Evolutionary conservation across 2,888 invertebrate genomes (phyloP).

Genomic region (Augochlorella aurata): DNA sequence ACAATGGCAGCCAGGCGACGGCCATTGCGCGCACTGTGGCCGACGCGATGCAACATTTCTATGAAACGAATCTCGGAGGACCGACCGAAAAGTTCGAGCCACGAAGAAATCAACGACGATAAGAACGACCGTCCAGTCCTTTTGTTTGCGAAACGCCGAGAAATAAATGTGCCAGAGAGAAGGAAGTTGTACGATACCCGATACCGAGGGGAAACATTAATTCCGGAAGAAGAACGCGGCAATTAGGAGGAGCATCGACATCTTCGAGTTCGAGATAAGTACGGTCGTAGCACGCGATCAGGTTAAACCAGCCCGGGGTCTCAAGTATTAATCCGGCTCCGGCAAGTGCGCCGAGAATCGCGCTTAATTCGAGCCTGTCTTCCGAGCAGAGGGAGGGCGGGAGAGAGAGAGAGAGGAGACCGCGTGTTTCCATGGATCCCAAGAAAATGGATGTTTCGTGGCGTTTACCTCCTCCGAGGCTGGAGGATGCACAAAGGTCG

Average conservation of each 20-base stretch:
- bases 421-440: slow-evolving; percentile 20
- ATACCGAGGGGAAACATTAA: background rate
- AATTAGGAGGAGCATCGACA: slow-evolving; percentile 10
- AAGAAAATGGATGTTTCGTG: slow-evolving; percentile 48
- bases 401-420: no score
- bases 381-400: background rate
- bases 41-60: background rate
- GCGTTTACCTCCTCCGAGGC: slow-evolving; percentile 13
- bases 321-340: slow-evolving; percentile 29
- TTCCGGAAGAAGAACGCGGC: background rate
- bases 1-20: background rate
- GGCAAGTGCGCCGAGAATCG: slow-evolving; percentile 39
- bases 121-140: no score
- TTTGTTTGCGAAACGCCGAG: no score
- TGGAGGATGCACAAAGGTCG: slow-evolving; percentile 43
- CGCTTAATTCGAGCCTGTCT: slow-evolving; percentile 47
- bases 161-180: background rate
- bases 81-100: background rate
- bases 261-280: slow-evolving; percentile 8
- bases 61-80: background rate
- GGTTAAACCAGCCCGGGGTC: slow-evolving; percentile 16
- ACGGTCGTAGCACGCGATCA: slow-evolving; percentile 11
- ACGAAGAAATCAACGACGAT: no score
- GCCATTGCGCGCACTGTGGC: background rate
- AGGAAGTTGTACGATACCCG: background rate